These are phyloP conservation scores for Lymantria dispar DNA, from an alignment of 2,888 invertebrate species.

Conservation along the genomic window DNA sequence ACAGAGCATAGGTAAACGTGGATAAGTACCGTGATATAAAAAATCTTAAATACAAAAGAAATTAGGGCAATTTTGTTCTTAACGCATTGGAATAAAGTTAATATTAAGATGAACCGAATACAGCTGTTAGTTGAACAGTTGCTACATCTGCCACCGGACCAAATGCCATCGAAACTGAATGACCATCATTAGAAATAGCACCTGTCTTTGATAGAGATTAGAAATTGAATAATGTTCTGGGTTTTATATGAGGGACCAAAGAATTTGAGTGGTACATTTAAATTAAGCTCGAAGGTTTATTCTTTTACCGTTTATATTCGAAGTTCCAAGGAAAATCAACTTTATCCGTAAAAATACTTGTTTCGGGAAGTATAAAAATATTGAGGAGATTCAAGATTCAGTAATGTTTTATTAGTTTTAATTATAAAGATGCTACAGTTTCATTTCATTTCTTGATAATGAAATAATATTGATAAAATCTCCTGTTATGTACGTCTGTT, in stretches of 20 bases:
- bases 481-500: background rate
- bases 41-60: slow-evolving; percentile 11
- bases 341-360: too few relatives aligned
- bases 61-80: slow-evolving; percentile 20
- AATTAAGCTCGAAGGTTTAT: too few relatives aligned
- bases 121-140: slow-evolving; percentile 22
- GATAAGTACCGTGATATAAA: slow-evolving; percentile 27
- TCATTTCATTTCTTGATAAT: too few relatives aligned
- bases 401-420: background rate
- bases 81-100: slow-evolving; percentile 13
- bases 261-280: background rate
- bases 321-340: too few relatives aligned
- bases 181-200: slow-evolving; percentile 54
- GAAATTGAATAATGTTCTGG: slow-evolving; percentile 32
- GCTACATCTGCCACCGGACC: slow-evolving; percentile 20
- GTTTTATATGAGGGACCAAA: background rate
- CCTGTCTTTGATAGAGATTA: slow-evolving; percentile 57
- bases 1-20: slow-evolving; percentile 20
- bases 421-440: too few relatives aligned
- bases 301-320: too few relatives aligned
- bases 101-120: slow-evolving; percentile 11
- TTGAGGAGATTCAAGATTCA: background rate
- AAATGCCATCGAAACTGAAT: slow-evolving; percentile 47
- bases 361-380: too few relatives aligned
- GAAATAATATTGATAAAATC: background rate